Conservation (phyloP, 2,113 vertebrate genomes). For the Malurus melanocephalus region DNA sequence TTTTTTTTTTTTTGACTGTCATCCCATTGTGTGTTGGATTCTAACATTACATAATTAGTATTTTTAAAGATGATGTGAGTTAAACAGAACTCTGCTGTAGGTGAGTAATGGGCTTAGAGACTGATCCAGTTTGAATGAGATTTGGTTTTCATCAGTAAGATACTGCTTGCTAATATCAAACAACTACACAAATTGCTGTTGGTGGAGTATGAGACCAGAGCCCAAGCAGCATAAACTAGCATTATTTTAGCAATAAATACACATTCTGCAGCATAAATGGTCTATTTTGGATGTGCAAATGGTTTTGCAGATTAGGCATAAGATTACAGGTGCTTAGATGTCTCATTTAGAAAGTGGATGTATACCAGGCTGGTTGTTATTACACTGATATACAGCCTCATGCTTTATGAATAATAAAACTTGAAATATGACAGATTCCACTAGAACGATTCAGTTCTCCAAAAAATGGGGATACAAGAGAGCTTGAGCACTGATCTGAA, state of each 20-base stretch:
- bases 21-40: background rate
- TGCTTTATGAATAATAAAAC: background rate
- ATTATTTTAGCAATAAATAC: background rate
- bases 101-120: background rate
- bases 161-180: background rate
- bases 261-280: background rate
- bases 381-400: background rate
- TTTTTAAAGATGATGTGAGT: background rate
- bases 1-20: too few relatives aligned
- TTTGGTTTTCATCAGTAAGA: background rate
- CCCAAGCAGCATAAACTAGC: background rate
- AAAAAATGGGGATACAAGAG: background rate
- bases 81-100: background rate
- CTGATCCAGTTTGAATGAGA: background rate
- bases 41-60: background rate
- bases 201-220: background rate
- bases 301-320: background rate
- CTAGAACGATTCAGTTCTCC: background rate
- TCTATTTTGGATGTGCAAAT: background rate
- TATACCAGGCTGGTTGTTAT: background rate
- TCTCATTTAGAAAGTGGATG: background rate
- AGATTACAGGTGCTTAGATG: background rate
- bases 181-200: background rate
- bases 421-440: background rate
- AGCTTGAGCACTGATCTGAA: background rate